These are phyloP conservation scores for Zelleria hepariella DNA, from an alignment of 2,888 invertebrate genomes.

Conservation along the genomic window DNA sequence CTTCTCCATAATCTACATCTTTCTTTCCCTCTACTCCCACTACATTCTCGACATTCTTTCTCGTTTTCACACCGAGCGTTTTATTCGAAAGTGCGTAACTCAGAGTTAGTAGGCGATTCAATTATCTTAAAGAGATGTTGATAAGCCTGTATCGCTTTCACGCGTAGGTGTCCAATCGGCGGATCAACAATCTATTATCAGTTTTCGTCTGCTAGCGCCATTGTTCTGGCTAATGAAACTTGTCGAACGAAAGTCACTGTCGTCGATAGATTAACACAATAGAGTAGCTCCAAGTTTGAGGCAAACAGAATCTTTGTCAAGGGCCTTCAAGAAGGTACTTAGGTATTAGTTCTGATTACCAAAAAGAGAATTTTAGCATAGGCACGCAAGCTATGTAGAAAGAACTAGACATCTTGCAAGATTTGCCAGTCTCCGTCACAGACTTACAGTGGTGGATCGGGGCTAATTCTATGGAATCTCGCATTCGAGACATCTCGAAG, in stretches of 20 bases:
- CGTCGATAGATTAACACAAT: background rate
- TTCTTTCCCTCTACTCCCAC: background rate
- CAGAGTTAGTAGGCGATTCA: constrained; percentile 29
- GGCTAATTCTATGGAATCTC: too few species aligned
- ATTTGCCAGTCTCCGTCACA: too few species aligned
- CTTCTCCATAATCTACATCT: constrained; percentile 3
- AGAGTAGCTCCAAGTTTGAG: background rate
- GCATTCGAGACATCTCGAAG: too few species aligned
- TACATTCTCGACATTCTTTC: background rate
- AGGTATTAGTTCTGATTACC: too few species aligned
- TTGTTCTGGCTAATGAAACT: constrained; percentile 59
- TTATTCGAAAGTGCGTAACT: constrained; percentile 26
- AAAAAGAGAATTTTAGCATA: too few species aligned
- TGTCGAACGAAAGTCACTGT: constrained; percentile 24
- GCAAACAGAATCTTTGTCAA: too few species aligned
- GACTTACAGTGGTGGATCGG: too few species aligned
- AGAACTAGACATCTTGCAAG: too few species aligned
- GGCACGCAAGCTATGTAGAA: too few species aligned
- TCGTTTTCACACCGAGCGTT: background rate
- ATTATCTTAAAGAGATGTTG: constrained; percentile 28
- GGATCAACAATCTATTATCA: constrained; percentile 30
- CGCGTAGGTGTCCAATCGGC: constrained; percentile 42
- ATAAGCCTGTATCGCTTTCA: constrained; percentile 38
- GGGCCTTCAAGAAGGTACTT: too few species aligned
- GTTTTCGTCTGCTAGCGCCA: constrained; percentile 24